Base-by-base conservation (phyloP, 1,140 invertebrate species). In the Gryllus bimaculatus region DNA sequence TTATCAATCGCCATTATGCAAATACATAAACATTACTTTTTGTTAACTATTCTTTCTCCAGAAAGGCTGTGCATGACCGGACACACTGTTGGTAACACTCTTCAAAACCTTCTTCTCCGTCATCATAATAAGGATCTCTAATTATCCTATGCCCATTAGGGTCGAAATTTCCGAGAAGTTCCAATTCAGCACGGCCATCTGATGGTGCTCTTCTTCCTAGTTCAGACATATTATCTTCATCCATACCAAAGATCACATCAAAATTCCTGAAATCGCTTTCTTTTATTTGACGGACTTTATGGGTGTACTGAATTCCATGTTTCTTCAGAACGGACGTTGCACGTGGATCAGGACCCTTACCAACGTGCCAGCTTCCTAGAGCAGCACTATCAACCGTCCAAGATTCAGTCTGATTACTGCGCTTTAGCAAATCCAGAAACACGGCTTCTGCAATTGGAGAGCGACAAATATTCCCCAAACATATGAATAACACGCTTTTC, bases 391-490 rank as follows among this genome's bases (percentile, higher is more conserved):
- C 95, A 7, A 95, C 92, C 81, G 90, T 87, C 96, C 95, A 97
- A 82, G 91, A 82, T 81, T 91, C 86, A 2, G 85, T 81, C 8
- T 91, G 82, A 73, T 89, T 88, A 80, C 87, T 85, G 83, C 94
- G 89, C 82, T 89, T 89, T 10, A 94, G 86, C 12, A 90, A 84
- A 81, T 96, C 89, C 48, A 89, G 85, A 87, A 98, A 97, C 0
- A 98, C 94, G 10, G 94, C 95, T 86, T 97, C 96, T 21, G 96
- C 96, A 81, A 97, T 97, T 8, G 96, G 96, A 15, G 96, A 98
- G n/a, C 96, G 90, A 85, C 96, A 98, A 82, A 97, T 98, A 83
- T 98, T 98, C 18, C 95, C 96, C 86, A 89, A 80, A 83, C 85
- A 85, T 79, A 75, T 81, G 13, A 82, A 81, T 75, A 74, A 66